Evolutionary conservation across 2,113 vertebrate genomes (phyloP), one percentile per base, ranked within the genome.

Genomic region (Hippopotamus amphibius): DNA sequence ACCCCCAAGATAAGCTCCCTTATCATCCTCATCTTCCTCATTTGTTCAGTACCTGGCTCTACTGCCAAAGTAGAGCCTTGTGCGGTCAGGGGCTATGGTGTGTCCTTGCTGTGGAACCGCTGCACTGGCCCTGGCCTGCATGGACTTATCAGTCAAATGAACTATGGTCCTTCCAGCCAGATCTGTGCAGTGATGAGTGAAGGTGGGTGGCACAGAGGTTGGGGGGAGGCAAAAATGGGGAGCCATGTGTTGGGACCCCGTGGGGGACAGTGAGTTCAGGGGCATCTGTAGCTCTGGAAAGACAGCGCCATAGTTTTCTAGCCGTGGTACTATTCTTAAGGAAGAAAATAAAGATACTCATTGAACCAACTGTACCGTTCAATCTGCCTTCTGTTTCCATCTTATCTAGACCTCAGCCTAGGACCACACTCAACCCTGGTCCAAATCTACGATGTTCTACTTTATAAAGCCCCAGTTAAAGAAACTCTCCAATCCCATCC

Each of bases 51-150:
- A 6, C 19, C 24, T 19, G 19, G 71, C 50, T 74, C 30, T 46
- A 57, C 9, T 16, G 19, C 7, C 24, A 0, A 24, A 28, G 43
- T 3, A 22, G 1, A 43, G 46, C 15, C 13, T 16, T 0, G 0
- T 1, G 86, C 41, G 22, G 30, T 86, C 74, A n/a, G 17, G 22
- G 63, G 14, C 0, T 1, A 14, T 4, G 9, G 7, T 5, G 1
- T 11, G 6, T 37, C 9, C n/a, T 63, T 3, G 13, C 16, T 2
- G 3, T 7, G 55, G 80, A 71, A 3, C 7, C 59, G 21, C 50
- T n/a, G 33, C 46, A 3, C 13, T 1, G 46, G 50, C 15, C n/a
- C 33, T 16, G 19, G 68, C 28, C 24, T 15, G 7, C 61, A 22
- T 66, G 65, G 57, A 74, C 41, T 66, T 2, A 3, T 6, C 15